Evolutionary conservation across 2,113 vertebrate genomes (phyloP).

Genomic region (Vimba vimba): DNA sequence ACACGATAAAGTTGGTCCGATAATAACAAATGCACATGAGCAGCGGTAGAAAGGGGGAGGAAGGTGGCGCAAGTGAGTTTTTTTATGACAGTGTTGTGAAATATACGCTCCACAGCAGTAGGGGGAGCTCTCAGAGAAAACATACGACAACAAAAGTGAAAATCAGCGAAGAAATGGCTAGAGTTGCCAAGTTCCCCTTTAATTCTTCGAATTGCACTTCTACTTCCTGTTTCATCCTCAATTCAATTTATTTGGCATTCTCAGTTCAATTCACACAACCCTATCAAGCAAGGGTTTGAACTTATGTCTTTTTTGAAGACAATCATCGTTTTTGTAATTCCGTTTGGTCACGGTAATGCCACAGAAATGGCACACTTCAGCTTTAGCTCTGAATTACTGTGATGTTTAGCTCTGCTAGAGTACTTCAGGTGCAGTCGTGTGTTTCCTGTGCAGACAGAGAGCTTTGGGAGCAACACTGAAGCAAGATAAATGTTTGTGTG

Average conservation of each 20-base stretch:
- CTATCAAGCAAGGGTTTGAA: neutral
- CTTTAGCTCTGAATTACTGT: neutral
- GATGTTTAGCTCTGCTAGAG: conserved; percentile 33
- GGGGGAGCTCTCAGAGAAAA: too few species aligned
- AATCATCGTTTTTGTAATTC: neutral
- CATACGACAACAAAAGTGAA: too few species aligned
- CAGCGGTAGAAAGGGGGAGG: too few species aligned
- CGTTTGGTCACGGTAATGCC: neutral
- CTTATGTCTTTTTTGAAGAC: neutral
- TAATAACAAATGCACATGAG: too few species aligned
- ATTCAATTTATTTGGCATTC: neutral
- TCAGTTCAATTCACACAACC: neutral
- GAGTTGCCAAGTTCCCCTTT: too few species aligned
- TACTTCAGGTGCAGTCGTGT: conserved; percentile 38
- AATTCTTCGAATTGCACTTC: neutral
- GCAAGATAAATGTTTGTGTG: neutral
- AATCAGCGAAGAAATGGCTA: too few species aligned
- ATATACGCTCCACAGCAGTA: too few species aligned
- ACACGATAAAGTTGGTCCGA: too few species aligned
- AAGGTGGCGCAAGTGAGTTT: too few species aligned
- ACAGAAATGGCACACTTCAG: neutral
- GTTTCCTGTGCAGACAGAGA: conserved; percentile 29
- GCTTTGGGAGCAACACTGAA: neutral
- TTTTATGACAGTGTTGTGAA: too few species aligned
- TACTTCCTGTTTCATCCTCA: neutral